phyloP scores from a whole-genome alignment of 2,113 vertebrate genomes.

The Mugil cephalus region DNA sequence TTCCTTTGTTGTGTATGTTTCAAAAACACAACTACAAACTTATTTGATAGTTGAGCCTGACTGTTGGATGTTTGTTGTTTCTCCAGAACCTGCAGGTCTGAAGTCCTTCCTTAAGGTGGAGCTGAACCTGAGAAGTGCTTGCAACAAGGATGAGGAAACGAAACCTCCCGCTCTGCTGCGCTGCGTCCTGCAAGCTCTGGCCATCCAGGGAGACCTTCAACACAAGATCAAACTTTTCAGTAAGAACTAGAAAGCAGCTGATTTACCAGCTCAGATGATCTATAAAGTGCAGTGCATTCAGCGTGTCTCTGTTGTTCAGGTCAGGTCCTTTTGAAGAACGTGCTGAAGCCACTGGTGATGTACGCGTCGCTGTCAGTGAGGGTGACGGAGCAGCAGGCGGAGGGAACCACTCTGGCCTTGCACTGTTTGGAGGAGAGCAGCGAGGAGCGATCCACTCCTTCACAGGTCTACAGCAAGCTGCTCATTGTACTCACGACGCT shows the following conservation, averaged over 20 bases:
- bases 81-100: conserved; percentile 81
- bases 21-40: no score
- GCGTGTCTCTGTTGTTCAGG: conserved; percentile 77
- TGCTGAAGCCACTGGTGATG: conserved; percentile 89
- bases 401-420: conserved; percentile 82
- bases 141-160: conserved; percentile 72
- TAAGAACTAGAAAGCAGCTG: conserved; percentile 73
- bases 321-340: conserved; percentile 89
- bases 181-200: conserved; percentile 90
- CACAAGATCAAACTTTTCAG: conserved; percentile 92
- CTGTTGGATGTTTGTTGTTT: neutral
- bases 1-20: no score
- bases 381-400: conserved; percentile 80
- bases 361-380: conserved; percentile 84
- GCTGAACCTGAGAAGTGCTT: conserved; percentile 80
- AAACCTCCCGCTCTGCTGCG: conserved; percentile 71
- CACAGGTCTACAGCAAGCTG: conserved; percentile 90
- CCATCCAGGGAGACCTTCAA: conserved; percentile 90
- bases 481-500: conserved; percentile 87
- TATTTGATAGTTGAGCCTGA: no score
- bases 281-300: neutral
- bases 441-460: conserved; percentile 83
- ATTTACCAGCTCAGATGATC: neutral
- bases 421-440: conserved; percentile 70
- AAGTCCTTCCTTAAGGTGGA: conserved; percentile 86